Percentiles rank a stretch among this genome's conserved stretches.
Conservation (phyloP, 2,888 invertebrate genomes). For the Limenitis camilla region DNA sequence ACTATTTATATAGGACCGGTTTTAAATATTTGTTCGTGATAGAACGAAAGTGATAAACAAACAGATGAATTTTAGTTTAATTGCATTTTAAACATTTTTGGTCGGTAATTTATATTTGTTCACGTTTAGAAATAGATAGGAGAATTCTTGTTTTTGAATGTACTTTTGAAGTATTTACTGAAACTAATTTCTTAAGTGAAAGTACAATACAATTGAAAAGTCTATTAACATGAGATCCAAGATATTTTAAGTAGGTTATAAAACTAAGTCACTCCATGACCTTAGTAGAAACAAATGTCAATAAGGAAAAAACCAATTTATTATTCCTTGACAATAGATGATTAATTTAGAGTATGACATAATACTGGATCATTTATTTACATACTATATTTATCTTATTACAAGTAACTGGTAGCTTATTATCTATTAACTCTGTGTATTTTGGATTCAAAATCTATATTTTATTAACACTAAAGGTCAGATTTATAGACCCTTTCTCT, state of each 20-base stretch:
- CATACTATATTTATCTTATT: background rate
- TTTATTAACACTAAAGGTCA: no score
- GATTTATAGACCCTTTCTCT: no score
- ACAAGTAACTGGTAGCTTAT: background rate
- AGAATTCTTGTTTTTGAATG: no score
- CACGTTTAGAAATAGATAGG: background rate
- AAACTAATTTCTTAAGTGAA: no score
- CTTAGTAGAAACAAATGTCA: background rate
- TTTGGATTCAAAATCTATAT: no score
- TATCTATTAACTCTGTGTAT: no score
- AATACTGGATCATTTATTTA: conserved; percentile 11
- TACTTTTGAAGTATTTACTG: no score
- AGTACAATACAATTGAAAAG: background rate
- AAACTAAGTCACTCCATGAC: no score
- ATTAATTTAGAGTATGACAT: conserved; percentile 11
- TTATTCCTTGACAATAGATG: conserved; percentile 7
- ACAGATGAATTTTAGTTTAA: conserved; percentile 1
- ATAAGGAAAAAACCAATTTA: conserved; percentile 15
- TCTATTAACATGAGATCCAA: background rate
- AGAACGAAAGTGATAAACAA: conserved; percentile 3
- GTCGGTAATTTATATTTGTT: background rate
- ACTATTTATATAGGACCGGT: conserved; percentile 16
- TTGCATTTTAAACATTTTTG: conserved; percentile 6
- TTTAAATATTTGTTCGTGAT: conserved; percentile 29
- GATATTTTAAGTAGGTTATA: no score